Evolutionary conservation across 2,113 vertebrate species (phyloP), one percentile per base, ranked within the genome.

Genomic region (Capreolus pygargus): DNA sequence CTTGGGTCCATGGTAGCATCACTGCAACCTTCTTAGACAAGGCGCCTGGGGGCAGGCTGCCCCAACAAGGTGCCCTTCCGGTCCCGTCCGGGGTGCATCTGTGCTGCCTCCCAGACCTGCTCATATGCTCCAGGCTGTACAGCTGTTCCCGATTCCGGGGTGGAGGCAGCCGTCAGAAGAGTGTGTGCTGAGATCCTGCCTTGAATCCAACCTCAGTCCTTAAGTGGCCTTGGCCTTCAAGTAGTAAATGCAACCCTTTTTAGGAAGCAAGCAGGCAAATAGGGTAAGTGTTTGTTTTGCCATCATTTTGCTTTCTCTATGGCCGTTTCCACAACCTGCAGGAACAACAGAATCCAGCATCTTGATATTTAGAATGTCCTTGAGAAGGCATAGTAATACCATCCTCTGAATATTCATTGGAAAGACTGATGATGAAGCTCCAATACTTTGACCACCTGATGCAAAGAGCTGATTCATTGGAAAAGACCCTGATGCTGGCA

Each of bases 51-150:
- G 47, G 47, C 47, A 50, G 47, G 47, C 47, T 50, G 47, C 21
- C 28, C 19, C 64, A 28, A 39, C 8, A 36, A 14, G 1, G 36
- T 13, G 36, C 17, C 47, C 15, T 0, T 15, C 11, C 2, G 3
- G n/a, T 21, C 33, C 33, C 5, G 0, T 7, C 4, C 1, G 0
- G 5, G n/a, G 39, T 2, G 0, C 14, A 1, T 30, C n/a, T 30
- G 17, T 13, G 13, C 36, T 11, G 12, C 13, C 3, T n/a, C 12
- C 57, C 3, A 8, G 39, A 6, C 8, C 5, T 6, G 28, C 17
- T 25, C 5, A 0, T 7, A 5, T 3, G 16, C 19, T 2, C 50
- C 25, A 9, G 33, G 52, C 25, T 23, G 9, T 0, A 0, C 6
- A 19, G 23, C 30, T 9, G 39, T 30, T 13, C 33, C 33, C 0